A percentile compares a stretch with the other conserved stretches of the same genome.
phyloP scores from a whole-genome alignment of 1,140 invertebrate species.

The Paraescarpia echinospica region DNA sequence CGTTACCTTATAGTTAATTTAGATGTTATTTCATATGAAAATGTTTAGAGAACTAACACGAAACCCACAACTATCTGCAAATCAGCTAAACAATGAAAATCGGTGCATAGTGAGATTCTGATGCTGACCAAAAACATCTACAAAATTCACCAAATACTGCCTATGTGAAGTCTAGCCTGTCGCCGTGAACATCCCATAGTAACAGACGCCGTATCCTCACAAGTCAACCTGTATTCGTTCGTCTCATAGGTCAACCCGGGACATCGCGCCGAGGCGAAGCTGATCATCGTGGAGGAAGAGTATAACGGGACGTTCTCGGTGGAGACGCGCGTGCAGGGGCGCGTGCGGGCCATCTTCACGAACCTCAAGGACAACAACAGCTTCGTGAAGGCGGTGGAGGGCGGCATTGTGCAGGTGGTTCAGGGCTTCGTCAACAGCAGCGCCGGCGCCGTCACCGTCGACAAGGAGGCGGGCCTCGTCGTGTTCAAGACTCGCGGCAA shows the following conservation, averaged over 20 bases:
- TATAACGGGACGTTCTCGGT: conserved; percentile 47
- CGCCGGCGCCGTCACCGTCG: conserved; percentile 9
- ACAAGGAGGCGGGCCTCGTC: conserved; percentile 15
- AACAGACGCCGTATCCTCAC: neutral
- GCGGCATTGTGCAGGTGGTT: conserved; percentile 36
- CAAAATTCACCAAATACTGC: neutral
- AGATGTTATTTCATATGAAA: no score
- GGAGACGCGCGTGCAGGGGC: conserved; percentile 40
- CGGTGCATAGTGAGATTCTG: neutral
- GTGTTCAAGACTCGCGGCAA: conserved; percentile 34
- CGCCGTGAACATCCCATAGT: neutral
- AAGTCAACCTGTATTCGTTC: neutral
- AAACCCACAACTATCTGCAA: no score
- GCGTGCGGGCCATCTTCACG: conserved; percentile 43
- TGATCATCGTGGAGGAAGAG: conserved; percentile 48
- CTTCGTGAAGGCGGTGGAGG: conserved; percentile 39
- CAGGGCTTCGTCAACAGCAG: conserved; percentile 26
- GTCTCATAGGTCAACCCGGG: conserved; percentile 12
- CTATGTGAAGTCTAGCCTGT: neutral
- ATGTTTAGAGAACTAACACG: no score
- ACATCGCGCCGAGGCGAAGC: conserved; percentile 45
- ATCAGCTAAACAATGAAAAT: neutral
- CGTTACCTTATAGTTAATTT: no score
- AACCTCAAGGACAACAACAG: conserved; percentile 43
- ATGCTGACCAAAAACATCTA: neutral